Conservation (phyloP, 2,113 vertebrate genomes). For the Mirounga angustirostris region DNA sequence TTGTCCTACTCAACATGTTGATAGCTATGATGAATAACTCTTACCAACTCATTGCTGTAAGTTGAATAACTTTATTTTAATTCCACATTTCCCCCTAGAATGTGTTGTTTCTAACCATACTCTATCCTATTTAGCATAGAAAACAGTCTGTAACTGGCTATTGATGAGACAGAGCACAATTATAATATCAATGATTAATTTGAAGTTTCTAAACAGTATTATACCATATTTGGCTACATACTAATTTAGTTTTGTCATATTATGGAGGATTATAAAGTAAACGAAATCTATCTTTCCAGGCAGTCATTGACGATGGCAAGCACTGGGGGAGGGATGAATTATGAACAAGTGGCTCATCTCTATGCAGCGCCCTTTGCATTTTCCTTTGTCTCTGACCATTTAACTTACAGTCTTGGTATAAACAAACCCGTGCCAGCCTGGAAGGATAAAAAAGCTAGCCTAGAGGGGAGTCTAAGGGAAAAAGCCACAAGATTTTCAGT, state of each 20-base stretch:
- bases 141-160: not conserved
- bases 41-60: conserved; percentile 99
- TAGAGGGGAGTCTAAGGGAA: not conserved
- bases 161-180: not conserved
- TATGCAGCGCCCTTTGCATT: rapidly evolving
- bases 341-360: not conserved
- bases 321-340: not conserved
- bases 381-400: not conserved
- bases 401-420: not conserved
- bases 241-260: not conserved
- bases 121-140: not conserved
- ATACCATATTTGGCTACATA: not conserved
- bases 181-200: not conserved
- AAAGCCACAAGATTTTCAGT: not conserved
- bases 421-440: not conserved
- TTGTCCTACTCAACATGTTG: conserved; percentile 99
- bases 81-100: not conserved
- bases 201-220: not conserved
- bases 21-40: conserved; percentile 99
- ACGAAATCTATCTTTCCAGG: not conserved
- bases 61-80: conserved; percentile 79
- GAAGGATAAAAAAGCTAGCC: not conserved
- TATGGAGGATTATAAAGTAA: not conserved
- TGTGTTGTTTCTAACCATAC: not conserved
- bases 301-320: no score